Evolutionary conservation across 2,888 invertebrate species (phyloP).

Genomic region (Callosobruchus maculatus): DNA sequence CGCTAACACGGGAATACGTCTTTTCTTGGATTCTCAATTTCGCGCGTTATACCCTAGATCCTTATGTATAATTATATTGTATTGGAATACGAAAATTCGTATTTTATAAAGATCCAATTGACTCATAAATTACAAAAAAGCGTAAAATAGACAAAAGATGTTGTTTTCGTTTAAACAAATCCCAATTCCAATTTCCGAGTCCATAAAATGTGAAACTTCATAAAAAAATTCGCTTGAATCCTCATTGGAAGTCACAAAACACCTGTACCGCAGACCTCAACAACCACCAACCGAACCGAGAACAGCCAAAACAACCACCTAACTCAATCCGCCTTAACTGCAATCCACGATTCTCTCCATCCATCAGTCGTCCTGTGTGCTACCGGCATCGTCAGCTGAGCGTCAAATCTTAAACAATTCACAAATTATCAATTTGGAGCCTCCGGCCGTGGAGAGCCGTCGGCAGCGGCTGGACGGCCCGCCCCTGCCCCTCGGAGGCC

Average conservation of each 20-base stretch:
- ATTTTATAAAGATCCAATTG: too few species aligned
- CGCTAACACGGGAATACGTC: too few species aligned
- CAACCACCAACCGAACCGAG: background rate
- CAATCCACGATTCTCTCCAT: background rate
- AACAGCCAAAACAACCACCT: background rate
- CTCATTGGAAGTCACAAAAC: background rate
- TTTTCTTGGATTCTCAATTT: too few species aligned
- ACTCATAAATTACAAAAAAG: too few species aligned
- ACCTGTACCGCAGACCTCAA: background rate
- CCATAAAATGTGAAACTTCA: too few species aligned
- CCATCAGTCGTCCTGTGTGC: conserved; percentile 32
- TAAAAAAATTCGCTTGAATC: too few species aligned
- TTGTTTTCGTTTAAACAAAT: too few species aligned
- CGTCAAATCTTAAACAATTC: conserved; percentile 51
- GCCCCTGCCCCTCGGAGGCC: conserved; percentile 41
- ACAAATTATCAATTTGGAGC: conserved; percentile 50
- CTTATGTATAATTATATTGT: too few species aligned
- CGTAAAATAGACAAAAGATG: too few species aligned
- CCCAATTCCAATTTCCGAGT: too few species aligned
- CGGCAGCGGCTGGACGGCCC: conserved; percentile 43
- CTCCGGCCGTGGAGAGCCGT: conserved; percentile 42
- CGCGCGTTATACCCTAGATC: too few species aligned
- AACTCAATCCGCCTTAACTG: background rate
- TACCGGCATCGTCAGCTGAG: conserved; percentile 43
- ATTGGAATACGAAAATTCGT: too few species aligned